Evolutionary conservation across 2,797 vertebrate genomes (phyloP).

Genomic region (Hapalemur alaotrensis): DNA sequence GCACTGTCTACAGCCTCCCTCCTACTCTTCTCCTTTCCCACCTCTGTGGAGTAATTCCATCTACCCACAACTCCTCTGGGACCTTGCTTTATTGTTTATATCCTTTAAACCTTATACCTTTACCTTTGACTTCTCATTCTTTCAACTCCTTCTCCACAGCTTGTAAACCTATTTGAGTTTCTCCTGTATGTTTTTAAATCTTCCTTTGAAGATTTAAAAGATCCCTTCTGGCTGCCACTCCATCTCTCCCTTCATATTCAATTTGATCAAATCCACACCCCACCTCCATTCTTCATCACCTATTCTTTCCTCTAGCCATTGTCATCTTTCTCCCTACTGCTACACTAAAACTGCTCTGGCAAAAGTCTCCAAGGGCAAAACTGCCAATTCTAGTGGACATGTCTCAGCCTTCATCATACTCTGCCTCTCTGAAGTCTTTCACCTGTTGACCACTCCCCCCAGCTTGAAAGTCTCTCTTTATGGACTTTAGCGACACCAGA

Average conservation of each 20-base stretch:
- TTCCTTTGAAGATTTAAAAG: not conserved
- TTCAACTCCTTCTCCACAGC: not conserved
- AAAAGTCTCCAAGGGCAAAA: not conserved
- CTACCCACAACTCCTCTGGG: not conserved
- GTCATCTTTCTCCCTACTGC: not conserved
- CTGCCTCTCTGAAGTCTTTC: not conserved
- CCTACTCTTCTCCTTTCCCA: not conserved
- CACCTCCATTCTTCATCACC: not conserved
- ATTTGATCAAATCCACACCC: not conserved
- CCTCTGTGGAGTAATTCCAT: not conserved
- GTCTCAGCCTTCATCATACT: not conserved
- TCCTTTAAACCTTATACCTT: not conserved
- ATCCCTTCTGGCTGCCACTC: not conserved
- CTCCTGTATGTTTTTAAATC: not conserved
- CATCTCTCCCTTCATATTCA: not conserved
- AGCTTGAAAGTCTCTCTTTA: not conserved
- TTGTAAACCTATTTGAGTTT: not conserved
- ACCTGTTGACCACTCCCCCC: not conserved
- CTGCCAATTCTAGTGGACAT: not conserved
- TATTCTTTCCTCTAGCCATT: not conserved
- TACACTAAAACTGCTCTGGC: not conserved
- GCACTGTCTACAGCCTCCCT: not conserved
- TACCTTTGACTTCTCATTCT: not conserved
- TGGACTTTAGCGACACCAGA: not conserved
- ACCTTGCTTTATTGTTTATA: not conserved